Evolutionary conservation across 2,888 invertebrate species (phyloP).

Genomic region (Tachina lurida): DNA sequence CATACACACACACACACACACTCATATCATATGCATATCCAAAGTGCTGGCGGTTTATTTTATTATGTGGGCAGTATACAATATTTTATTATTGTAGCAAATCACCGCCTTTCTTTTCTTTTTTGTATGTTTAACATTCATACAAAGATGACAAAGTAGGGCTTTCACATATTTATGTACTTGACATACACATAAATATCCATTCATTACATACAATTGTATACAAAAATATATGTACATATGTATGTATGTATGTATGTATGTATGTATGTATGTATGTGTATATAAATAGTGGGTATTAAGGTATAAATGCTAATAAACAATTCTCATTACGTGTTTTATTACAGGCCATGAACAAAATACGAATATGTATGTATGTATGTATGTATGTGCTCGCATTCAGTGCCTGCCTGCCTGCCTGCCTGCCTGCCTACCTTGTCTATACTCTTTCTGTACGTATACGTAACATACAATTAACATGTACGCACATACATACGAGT

Average conservation of each 20-base stretch:
- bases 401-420: neutral
- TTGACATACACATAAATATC: neutral
- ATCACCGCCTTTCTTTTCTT: conserved; percentile 55
- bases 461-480: conserved; percentile 52
- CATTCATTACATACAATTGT: neutral
- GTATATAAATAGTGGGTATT: neutral
- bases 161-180: conserved; percentile 75
- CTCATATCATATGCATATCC: neutral
- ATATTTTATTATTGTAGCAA: conserved; percentile 46
- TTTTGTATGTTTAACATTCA: neutral
- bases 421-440: neutral
- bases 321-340: conserved; percentile 15
- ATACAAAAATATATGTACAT: neutral
- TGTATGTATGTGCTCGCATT: neutral
- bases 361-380: neutral
- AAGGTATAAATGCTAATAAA: conserved; percentile 17
- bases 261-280: too few relatives aligned
- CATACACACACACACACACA: too few relatives aligned
- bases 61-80: conserved; percentile 26
- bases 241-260: too few relatives aligned
- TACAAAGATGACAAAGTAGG: conserved; percentile 46
- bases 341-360: conserved; percentile 14
- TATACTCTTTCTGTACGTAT: conserved; percentile 18
- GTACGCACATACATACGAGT: neutral
- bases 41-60: conserved; percentile 50